Evolutionary conservation across 2,113 vertebrate genomes (phyloP).

Genomic region (Lampris incognitus): DNA sequence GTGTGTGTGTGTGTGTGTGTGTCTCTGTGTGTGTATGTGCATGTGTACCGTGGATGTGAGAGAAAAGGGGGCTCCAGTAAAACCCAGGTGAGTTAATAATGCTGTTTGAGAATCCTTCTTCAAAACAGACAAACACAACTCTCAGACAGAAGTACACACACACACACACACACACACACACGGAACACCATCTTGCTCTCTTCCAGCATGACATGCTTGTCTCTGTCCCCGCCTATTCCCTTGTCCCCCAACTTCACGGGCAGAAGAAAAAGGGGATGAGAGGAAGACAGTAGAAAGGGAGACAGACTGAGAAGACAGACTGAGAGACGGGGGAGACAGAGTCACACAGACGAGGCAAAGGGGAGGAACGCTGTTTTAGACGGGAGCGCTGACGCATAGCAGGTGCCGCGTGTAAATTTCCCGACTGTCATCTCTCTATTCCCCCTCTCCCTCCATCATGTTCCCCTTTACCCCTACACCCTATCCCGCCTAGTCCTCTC

Average conservation of each 20-base stretch:
- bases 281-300: slow-evolving; percentile 12
- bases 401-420: slow-evolving; percentile 63
- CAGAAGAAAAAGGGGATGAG: not conserved
- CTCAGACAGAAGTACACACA: slow-evolving; percentile 41
- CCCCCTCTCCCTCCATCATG: slow-evolving; percentile 2
- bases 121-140: slow-evolving; percentile 38
- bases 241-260: slow-evolving; percentile 25
- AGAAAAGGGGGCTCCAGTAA: slow-evolving; percentile 54
- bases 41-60: slow-evolving; percentile 28
- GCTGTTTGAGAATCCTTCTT: slow-evolving; percentile 72
- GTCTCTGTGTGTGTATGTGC: slow-evolving; percentile 10
- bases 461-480: not conserved
- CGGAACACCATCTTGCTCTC: slow-evolving; percentile 9
- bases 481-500: not conserved
- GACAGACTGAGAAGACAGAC: slow-evolving; percentile 15
- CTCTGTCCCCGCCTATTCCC: slow-evolving; percentile 59
- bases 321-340: not conserved
- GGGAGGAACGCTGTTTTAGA: slow-evolving; percentile 42
- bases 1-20: slow-evolving; percentile 9
- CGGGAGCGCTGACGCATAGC: slow-evolving; percentile 53
- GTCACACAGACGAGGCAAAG: slow-evolving; percentile 9
- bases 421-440: slow-evolving; percentile 21
- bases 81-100: slow-evolving; percentile 78
- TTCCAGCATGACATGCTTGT: slow-evolving; percentile 49
- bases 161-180: not conserved